These are phyloP conservation scores for Gymnoscopelus microlampas DNA, from an alignment of 2,797 vertebrate genomes.

Conservation along the genomic window DNA sequence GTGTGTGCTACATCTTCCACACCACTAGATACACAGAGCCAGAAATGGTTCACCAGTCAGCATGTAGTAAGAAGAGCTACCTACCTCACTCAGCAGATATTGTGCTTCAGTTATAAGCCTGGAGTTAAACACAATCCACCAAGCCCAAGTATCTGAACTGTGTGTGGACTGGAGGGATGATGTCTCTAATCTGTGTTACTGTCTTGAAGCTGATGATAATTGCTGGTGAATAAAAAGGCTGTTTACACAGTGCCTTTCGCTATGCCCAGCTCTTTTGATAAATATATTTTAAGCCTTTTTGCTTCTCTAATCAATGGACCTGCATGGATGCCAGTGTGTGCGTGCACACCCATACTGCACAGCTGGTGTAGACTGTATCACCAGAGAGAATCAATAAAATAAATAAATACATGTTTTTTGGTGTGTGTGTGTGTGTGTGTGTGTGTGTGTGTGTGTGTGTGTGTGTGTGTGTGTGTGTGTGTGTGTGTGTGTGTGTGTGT, in stretches of 20 bases:
- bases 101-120: constrained; percentile 47
- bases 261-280: constrained; percentile 39
- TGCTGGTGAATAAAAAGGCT: constrained; percentile 36
- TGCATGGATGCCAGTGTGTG: constrained; percentile 8
- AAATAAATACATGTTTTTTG: constrained; percentile 33
- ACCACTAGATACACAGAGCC: constrained; percentile 51
- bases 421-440: too few species aligned
- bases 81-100: constrained; percentile 55
- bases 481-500: too few species aligned
- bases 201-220: constrained; percentile 19
- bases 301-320: constrained; percentile 3
- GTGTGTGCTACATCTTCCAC: constrained; percentile 64
- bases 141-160: constrained; percentile 58
- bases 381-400: constrained; percentile 23
- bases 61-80: constrained; percentile 46
- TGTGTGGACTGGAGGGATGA: constrained; percentile 53
- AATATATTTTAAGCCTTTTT: constrained; percentile 14
- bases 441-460: too few species aligned
- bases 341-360: constrained; percentile 9
- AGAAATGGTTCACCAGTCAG: constrained; percentile 54
- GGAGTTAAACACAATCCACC: constrained; percentile 50
- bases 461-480: too few species aligned
- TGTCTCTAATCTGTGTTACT: constrained; percentile 66
- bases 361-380: constrained; percentile 15
- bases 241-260: constrained; percentile 39